phyloP scores from a whole-genome alignment of 2,888 invertebrate genomes.

The Heterodera filipjevi region DNA sequence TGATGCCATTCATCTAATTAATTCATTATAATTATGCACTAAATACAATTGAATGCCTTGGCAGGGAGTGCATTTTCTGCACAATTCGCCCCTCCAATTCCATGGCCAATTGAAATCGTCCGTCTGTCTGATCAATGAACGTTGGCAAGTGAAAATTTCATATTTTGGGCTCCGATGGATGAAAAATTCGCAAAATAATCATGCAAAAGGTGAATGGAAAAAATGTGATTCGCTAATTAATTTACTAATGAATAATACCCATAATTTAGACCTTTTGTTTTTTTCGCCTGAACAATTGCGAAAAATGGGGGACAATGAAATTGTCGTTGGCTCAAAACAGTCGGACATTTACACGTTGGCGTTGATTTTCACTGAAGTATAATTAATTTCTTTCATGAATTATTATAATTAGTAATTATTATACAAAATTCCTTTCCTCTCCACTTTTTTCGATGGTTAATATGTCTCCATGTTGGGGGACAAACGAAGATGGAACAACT shows the following conservation, averaged over 20 bases:
- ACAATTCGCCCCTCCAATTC: conserved; percentile 30
- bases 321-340: conserved; percentile 8
- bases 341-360: conserved; percentile 43
- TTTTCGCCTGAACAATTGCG: conserved; percentile 39
- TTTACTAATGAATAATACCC: not conserved
- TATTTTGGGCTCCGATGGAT: conserved; percentile 25
- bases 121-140: conserved; percentile 40
- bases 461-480: conserved; percentile 52
- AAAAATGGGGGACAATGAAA: conserved; percentile 22
- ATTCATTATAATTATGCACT: too few relatives aligned
- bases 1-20: conserved; percentile 20
- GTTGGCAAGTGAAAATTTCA: conserved; percentile 51
- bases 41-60: too few relatives aligned
- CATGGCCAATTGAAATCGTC: conserved; percentile 39
- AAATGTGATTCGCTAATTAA: not conserved
- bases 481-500: not conserved
- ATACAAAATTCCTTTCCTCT: not conserved
- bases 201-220: not conserved
- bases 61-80: conserved; percentile 36
- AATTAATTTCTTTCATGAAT: not conserved
- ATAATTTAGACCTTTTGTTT: conserved; percentile 41
- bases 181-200: not conserved
- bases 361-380: conserved; percentile 50
- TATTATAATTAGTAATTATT: not conserved
- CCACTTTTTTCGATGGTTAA: conserved; percentile 39